These are phyloP conservation scores for Apamea monoglypha DNA, from an alignment of 2,888 invertebrate genomes.

Conservation along the genomic window DNA sequence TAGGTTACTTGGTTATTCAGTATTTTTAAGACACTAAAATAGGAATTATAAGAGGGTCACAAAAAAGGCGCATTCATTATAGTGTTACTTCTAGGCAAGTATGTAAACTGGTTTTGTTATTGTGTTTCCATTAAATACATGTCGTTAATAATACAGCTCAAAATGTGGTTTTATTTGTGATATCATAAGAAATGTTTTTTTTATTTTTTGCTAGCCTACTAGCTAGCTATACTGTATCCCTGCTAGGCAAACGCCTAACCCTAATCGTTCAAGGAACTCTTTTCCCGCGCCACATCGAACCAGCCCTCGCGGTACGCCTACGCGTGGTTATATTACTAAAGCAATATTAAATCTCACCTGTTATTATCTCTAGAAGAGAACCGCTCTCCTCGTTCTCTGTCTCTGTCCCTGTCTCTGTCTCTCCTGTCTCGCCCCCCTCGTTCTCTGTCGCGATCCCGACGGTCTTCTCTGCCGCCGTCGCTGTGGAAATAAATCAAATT, in stretches of 20 bases:
- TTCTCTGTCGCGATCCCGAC: conserved; percentile 67
- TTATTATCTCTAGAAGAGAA: conserved; percentile 75
- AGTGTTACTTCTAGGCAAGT: not conserved
- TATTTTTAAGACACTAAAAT: not conserved
- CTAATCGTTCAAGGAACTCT: too few relatives aligned
- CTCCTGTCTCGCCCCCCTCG: conserved; percentile 65
- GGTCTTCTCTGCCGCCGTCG: conserved; percentile 59
- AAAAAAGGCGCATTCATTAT: too few relatives aligned
- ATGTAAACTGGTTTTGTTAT: not conserved
- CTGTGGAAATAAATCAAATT: conserved; percentile 3
- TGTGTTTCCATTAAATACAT: not conserved
- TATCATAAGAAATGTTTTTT: not conserved
- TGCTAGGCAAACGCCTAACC: too few relatives aligned
- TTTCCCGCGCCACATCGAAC: too few relatives aligned
- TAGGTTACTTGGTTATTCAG: not conserved
- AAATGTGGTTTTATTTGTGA: not conserved
- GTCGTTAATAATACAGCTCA: not conserved
- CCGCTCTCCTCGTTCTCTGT: conserved; percentile 68
- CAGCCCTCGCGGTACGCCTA: too few relatives aligned
- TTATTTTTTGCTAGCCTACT: too few relatives aligned
- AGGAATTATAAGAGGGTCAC: not conserved
- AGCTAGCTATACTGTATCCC: too few relatives aligned
- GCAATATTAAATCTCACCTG: conserved; percentile 58
- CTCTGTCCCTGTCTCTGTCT: conserved; percentile 72
- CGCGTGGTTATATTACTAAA: not conserved